Conservation (phyloP, 1,140 invertebrate genomes). For the Idris sp. region DNA sequence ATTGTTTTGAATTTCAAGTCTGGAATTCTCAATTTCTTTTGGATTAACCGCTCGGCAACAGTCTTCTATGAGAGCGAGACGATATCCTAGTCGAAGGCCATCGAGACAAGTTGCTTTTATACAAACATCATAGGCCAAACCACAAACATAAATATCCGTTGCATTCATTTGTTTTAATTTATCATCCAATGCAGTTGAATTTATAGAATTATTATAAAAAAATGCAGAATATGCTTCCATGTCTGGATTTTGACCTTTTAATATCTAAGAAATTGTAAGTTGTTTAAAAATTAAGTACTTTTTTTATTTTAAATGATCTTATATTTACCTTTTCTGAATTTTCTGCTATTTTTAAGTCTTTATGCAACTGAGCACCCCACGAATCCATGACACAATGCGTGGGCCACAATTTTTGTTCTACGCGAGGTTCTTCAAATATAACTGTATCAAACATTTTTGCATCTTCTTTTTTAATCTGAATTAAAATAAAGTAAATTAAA, state of each 20-base stretch:
- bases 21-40: slow-evolving; percentile 78
- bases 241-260: slow-evolving; percentile 86
- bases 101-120: slow-evolving; percentile 84
- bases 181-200: slow-evolving; percentile 81
- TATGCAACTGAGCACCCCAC: slow-evolving; percentile 86
- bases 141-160: slow-evolving; percentile 88
- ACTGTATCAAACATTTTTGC: slow-evolving; percentile 85
- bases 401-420: slow-evolving; percentile 86
- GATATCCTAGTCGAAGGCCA: slow-evolving; percentile 82
- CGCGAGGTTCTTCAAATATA: slow-evolving; percentile 81
- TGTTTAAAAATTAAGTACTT: no score
- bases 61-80: slow-evolving; percentile 85
- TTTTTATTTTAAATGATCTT: slow-evolving; percentile 2
- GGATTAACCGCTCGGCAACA: slow-evolving; percentile 83
- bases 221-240: slow-evolving; percentile 91
- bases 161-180: slow-evolving; percentile 81
- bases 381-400: slow-evolving; percentile 87
- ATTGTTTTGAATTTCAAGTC: slow-evolving; percentile 76
- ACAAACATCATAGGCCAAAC: slow-evolving; percentile 89
- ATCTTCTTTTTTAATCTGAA: slow-evolving; percentile 75
- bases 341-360: slow-evolving; percentile 81
- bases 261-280: slow-evolving; percentile 78
- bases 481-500: slow-evolving; percentile 35
- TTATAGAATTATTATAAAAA: slow-evolving; percentile 84
- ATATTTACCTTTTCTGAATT: slow-evolving; percentile 63